Conservation (phyloP, 2,113 vertebrate species). For the Nymphicus hollandicus region DNA sequence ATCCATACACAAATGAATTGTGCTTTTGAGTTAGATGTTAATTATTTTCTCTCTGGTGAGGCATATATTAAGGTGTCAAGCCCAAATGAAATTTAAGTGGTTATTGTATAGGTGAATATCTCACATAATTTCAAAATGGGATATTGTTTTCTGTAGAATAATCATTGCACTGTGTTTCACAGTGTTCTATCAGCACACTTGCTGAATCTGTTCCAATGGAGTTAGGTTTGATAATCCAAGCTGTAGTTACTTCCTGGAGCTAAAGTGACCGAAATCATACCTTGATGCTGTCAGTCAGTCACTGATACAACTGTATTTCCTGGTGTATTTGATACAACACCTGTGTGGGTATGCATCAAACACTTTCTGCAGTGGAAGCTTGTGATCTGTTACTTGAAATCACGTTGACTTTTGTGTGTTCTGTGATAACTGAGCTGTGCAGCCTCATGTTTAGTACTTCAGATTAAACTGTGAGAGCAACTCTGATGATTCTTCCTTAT, state of each 20-base stretch:
- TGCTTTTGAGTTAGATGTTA: background rate
- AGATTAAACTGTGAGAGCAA: background rate
- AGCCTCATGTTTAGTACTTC: background rate
- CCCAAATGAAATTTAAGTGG: background rate
- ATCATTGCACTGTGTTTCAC: background rate
- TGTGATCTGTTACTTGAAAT: background rate
- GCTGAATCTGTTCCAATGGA: background rate
- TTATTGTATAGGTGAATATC: background rate
- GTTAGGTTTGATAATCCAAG: background rate
- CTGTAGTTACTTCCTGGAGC: background rate
- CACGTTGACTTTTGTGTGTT: background rate
- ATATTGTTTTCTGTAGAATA: background rate
- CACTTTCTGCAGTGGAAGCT: background rate
- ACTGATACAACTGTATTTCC: background rate
- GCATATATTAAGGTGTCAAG: background rate
- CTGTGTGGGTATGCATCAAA: background rate
- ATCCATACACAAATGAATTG: fast-evolving
- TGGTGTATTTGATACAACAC: background rate
- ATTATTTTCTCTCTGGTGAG: background rate
- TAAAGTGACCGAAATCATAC: background rate
- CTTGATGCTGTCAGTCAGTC: background rate
- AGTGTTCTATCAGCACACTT: background rate
- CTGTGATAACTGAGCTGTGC: background rate
- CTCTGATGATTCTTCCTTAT: background rate
- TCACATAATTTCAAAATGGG: background rate